A percentile compares a stretch with the other conserved stretches of the same genome.
Conservation (phyloP, 2,797 vertebrate species). For the Jordanella pulchra region DNA sequence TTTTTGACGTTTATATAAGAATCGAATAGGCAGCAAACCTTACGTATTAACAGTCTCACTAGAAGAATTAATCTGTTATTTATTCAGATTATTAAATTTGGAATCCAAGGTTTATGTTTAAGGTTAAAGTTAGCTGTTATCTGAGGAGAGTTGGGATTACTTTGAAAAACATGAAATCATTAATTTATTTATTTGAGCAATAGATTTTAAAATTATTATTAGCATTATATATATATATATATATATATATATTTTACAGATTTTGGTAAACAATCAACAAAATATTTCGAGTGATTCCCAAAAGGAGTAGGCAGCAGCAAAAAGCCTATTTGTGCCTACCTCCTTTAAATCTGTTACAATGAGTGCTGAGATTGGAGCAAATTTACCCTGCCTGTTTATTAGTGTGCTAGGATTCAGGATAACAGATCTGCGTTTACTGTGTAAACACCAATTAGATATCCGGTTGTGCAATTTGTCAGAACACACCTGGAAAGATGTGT, state of each 20-base stretch:
- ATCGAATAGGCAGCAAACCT: background rate
- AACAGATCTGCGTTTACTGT: conserved; percentile 50
- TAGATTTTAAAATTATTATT: too few relatives aligned
- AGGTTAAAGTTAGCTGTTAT: background rate
- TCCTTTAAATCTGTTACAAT: background rate
- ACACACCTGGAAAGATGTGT: conserved; percentile 8
- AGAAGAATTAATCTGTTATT: background rate
- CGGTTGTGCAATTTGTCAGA: conserved; percentile 3
- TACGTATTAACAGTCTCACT: background rate
- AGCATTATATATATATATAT: too few relatives aligned
- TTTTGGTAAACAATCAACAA: too few relatives aligned
- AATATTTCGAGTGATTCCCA: too few relatives aligned
- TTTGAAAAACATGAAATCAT: too few relatives aligned
- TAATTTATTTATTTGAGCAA: too few relatives aligned
- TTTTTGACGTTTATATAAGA: background rate
- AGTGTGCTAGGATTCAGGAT: conserved; percentile 14
- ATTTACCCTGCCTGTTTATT: conserved; percentile 7
- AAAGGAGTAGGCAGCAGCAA: too few relatives aligned
- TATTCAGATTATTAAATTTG: background rate
- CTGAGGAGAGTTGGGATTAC: too few relatives aligned
- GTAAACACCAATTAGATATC: conserved; percentile 45
- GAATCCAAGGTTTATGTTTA: background rate
- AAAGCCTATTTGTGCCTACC: too few relatives aligned
- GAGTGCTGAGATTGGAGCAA: background rate
- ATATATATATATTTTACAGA: too few relatives aligned